These are phyloP conservation scores for Anthoptus insignis DNA, from an alignment of 2,888 invertebrate genomes.

Conservation along the genomic window DNA sequence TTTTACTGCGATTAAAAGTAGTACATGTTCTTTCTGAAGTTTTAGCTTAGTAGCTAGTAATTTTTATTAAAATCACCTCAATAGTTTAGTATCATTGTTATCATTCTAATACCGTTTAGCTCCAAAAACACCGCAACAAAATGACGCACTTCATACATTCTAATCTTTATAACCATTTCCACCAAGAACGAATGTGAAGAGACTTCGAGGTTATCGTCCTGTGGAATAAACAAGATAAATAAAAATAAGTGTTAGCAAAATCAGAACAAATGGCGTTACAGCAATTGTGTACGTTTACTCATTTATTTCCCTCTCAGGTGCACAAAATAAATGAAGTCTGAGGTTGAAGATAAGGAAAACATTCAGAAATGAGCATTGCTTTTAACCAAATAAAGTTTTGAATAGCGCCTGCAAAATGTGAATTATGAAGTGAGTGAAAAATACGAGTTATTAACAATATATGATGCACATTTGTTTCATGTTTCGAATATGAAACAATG, in stretches of 20 bases:
- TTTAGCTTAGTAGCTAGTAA: too few relatives aligned
- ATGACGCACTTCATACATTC: too few relatives aligned
- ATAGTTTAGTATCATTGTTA: too few relatives aligned
- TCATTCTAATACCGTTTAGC: too few relatives aligned
- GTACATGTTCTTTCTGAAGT: too few relatives aligned
- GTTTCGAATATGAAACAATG: conserved; percentile 5
- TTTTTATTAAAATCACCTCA: too few relatives aligned
- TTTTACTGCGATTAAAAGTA: too few relatives aligned
- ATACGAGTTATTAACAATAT: conserved; percentile 11
- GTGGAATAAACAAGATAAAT: neutral
- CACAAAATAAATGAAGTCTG: conserved; percentile 1
- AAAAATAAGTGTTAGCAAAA: neutral
- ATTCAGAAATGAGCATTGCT: neutral
- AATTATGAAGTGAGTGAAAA: conserved; percentile 8
- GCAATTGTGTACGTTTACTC: neutral
- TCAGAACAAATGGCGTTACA: neutral
- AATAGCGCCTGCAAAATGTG: conserved; percentile 9
- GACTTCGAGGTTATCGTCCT: too few relatives aligned
- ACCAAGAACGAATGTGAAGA: too few relatives aligned
- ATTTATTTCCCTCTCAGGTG: neutral
- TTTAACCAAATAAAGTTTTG: neutral
- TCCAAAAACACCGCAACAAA: too few relatives aligned
- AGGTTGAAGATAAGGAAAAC: neutral
- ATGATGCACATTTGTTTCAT: conserved; percentile 20
- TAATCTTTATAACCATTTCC: too few relatives aligned